A percentile compares a stretch with the other conserved stretches of the same genome.
Conservation (phyloP, 2,113 vertebrate species). For the Junco hyemalis region DNA sequence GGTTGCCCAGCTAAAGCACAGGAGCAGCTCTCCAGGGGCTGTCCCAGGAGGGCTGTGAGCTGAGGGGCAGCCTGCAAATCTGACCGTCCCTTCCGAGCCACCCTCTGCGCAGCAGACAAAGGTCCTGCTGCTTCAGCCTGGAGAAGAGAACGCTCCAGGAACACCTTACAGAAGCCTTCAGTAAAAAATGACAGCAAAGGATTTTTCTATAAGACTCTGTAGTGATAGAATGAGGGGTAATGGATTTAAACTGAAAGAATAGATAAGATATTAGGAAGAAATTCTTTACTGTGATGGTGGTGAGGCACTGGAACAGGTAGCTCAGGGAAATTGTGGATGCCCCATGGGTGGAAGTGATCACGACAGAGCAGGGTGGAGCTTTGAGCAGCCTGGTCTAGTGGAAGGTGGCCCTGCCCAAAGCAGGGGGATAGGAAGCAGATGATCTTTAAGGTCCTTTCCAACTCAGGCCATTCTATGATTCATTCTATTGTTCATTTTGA, state of each 20-base stretch:
- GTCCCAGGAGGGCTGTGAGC: neutral
- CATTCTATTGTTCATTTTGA: neutral
- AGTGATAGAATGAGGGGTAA: no score
- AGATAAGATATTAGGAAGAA: neutral
- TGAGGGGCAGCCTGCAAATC: neutral
- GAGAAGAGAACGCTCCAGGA: neutral
- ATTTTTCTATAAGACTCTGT: neutral
- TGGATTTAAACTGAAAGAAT: neutral
- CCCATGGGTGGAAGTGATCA: neutral
- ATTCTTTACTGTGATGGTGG: neutral
- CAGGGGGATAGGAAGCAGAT: neutral
- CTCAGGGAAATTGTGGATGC: neutral
- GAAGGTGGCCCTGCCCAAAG: neutral
- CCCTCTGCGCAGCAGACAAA: neutral
- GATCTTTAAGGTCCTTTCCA: neutral
- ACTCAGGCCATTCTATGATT: neutral
- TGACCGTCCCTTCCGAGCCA: neutral
- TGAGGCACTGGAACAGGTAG: neutral
- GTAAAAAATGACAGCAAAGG: neutral
- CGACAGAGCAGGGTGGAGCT: neutral
- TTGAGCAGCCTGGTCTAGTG: neutral
- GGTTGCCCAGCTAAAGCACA: fast-evolving
- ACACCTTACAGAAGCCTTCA: neutral
- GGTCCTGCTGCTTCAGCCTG: neutral
- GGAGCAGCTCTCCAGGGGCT: fast-evolving